Conservation (phyloP, 2,113 vertebrate genomes). For the Ascaphus truei region DNA sequence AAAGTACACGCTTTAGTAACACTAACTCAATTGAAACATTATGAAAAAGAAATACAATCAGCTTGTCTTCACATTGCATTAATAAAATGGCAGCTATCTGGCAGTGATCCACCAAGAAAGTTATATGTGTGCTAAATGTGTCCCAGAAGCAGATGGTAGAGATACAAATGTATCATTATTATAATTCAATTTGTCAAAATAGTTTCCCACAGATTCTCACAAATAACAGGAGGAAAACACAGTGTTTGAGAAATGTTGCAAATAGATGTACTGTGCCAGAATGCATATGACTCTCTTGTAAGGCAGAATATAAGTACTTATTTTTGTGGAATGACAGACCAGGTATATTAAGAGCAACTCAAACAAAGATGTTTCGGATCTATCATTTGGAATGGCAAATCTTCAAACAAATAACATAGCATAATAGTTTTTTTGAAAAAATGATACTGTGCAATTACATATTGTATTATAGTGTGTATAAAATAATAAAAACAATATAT, state of each 20-base stretch:
- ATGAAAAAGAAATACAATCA: slow-evolving; percentile 8
- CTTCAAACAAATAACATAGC: too few relatives aligned
- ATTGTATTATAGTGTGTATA: too few relatives aligned
- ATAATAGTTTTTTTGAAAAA: too few relatives aligned
- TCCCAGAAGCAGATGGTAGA: slow-evolving; percentile 28
- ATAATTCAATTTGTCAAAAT: slow-evolving; percentile 32
- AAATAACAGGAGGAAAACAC: slow-evolving; percentile 19
- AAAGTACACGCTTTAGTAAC: background rate
- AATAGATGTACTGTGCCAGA: background rate
- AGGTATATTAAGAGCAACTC: too few relatives aligned
- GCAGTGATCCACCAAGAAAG: slow-evolving; percentile 6
- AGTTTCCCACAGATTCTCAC: slow-evolving; percentile 19
- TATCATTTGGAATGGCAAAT: too few relatives aligned
- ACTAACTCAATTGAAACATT: background rate
- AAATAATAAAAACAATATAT: too few relatives aligned
- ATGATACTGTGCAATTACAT: too few relatives aligned
- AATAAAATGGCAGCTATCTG: slow-evolving; percentile 25
- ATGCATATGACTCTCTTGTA: too few relatives aligned
- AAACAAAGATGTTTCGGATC: too few relatives aligned
- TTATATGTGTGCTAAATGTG: slow-evolving; percentile 9
- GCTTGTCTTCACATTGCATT: slow-evolving; percentile 2
- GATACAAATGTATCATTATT: slow-evolving; percentile 31
- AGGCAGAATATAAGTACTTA: too few relatives aligned
- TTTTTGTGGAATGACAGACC: too few relatives aligned
- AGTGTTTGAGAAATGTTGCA: slow-evolving; percentile 7